These are phyloP conservation scores for Calcarius lapponicus DNA, from an alignment of 2,797 vertebrate genomes.

Conservation along the genomic window DNA sequence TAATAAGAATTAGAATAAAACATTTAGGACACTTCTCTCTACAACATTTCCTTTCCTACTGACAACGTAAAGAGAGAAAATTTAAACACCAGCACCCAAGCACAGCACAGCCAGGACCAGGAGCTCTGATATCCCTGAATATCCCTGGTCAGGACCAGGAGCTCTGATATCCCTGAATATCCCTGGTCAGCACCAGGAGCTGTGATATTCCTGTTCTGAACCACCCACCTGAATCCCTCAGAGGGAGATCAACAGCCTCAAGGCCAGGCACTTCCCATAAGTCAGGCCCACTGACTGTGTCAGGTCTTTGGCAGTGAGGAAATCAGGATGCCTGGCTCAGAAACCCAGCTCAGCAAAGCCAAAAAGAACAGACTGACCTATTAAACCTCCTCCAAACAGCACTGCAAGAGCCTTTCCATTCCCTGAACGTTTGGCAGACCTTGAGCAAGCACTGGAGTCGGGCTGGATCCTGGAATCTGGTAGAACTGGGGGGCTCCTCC, in stretches of 20 bases:
- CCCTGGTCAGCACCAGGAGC: background rate
- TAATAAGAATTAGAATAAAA: background rate
- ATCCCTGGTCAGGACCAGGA: too few relatives aligned
- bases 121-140: too few relatives aligned
- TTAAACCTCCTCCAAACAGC: background rate
- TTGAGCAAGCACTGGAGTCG: background rate
- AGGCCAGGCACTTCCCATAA: background rate
- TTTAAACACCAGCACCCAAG: background rate
- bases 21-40: background rate
- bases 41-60: background rate
- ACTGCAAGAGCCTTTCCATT: background rate
- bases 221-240: fast-evolving
- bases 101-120: fast-evolving
- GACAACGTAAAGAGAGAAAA: background rate
- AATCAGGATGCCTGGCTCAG: background rate
- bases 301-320: background rate
- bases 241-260: background rate
- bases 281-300: background rate
- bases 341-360: background rate
- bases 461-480: background rate
- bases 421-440: background rate
- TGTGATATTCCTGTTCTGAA: fast-evolving
- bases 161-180: too few relatives aligned
- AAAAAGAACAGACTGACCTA: slow-evolving; percentile 26
- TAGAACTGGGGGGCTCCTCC: background rate